Evolutionary conservation across 2,797 vertebrate species (phyloP).

Genomic region (Pagetopsis macropterus): DNA sequence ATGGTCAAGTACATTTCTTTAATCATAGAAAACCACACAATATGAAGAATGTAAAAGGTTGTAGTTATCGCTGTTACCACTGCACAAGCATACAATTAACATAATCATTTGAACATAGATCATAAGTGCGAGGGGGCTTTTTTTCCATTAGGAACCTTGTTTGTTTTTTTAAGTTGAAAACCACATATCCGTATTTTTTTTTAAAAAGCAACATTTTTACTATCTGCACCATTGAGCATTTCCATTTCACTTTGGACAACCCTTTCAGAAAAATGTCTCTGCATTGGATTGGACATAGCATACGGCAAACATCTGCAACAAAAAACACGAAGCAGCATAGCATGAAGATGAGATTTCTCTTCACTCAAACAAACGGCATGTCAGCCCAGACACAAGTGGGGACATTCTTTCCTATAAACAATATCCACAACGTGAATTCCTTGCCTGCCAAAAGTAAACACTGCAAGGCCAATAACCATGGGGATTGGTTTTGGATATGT

Average conservation of each 20-base stretch:
- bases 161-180: neutral
- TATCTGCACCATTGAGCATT: neutral
- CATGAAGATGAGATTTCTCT: slow-evolving; percentile 71
- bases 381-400: slow-evolving; percentile 64
- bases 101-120: neutral
- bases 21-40: neutral
- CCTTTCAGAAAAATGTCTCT: slow-evolving; percentile 48
- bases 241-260: slow-evolving; percentile 11
- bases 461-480: slow-evolving; percentile 49
- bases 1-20: neutral
- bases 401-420: slow-evolving; percentile 74
- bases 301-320: slow-evolving; percentile 66
- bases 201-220: slow-evolving; percentile 7
- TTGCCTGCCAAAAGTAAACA: slow-evolving; percentile 56
- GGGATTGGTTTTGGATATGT: slow-evolving; percentile 28
- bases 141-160: too few relatives aligned
- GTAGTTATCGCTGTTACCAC: slow-evolving; percentile 5
- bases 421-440: slow-evolving; percentile 64
- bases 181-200: neutral
- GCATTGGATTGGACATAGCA: slow-evolving; percentile 48
- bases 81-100: neutral
- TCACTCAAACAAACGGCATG: slow-evolving; percentile 63
- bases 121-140: too few relatives aligned
- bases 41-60: neutral
- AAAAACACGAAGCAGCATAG: slow-evolving; percentile 66